These are phyloP conservation scores for Nematolebias whitei DNA, from an alignment of 2,113 vertebrate genomes.

Conservation along the genomic window DNA sequence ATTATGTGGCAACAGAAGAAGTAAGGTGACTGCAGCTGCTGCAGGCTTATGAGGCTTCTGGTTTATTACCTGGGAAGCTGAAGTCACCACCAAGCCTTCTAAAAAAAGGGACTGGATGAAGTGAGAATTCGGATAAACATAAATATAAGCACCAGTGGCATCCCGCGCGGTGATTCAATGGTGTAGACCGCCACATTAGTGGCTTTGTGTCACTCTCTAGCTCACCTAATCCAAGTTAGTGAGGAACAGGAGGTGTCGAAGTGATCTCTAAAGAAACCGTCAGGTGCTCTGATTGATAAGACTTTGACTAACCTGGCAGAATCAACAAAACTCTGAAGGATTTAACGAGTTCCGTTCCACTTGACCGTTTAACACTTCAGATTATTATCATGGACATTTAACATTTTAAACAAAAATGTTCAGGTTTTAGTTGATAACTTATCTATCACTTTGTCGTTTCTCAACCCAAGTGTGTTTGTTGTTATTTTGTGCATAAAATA, in stretches of 20 bases:
- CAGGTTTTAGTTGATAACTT: not conserved
- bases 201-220: conserved; percentile 67
- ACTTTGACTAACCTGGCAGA: conserved; percentile 3
- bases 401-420: not conserved
- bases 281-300: conserved; percentile 57
- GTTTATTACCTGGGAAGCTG: conserved; percentile 13
- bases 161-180: conserved; percentile 30
- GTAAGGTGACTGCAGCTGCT: conserved; percentile 39
- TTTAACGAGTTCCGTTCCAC: not conserved
- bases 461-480: too few relatives aligned
- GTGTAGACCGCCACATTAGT: conserved; percentile 54
- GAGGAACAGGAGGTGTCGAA: conserved; percentile 23
- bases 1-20: conserved; percentile 70
- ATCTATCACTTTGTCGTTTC: too few relatives aligned
- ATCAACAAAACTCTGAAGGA: not conserved
- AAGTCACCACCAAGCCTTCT: not conserved
- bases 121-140: conserved; percentile 22
- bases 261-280: conserved; percentile 35
- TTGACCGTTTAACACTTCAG: not conserved
- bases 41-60: conserved; percentile 8
- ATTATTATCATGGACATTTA: not conserved
- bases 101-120: not conserved
- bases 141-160: conserved; percentile 30
- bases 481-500: too few relatives aligned
- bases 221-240: conserved; percentile 61